Evolutionary conservation across 2,888 invertebrate species (phyloP), one percentile per base, ranked within the genome.

Genomic region (Ariolimax columbianus): DNA sequence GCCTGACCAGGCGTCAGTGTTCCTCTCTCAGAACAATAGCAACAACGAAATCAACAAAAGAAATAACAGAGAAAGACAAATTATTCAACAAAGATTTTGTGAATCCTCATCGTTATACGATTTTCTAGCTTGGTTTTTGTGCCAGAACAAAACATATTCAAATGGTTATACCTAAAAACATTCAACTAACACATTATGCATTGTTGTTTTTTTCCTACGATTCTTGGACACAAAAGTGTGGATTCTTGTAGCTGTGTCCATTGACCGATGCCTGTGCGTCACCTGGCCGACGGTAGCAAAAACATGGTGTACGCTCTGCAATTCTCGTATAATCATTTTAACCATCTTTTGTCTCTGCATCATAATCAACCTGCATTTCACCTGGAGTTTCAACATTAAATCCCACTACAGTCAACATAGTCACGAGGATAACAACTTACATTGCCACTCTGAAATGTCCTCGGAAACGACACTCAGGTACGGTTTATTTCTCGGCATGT

Each of bases 181-280:
- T n/a, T n/a, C n/a, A n/a, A n/a, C n/a, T n/a, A n/a, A n/a, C n/a
- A n/a, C n/a, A n/a, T n/a, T n/a, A n/a, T n/a, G n/a, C n/a, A n/a
- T n/a, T n/a, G n/a, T n/a, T n/a, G n/a, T n/a, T n/a, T n/a, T n/a
- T n/a, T n/a, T n/a, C n/a, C n/a, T n/a, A n/a, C n/a, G n/a, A n/a
- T n/a, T n/a, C n/a, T n/a, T n/a, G n/a, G n/a, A n/a, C n/a, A n/a
- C 83, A 38, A 86, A 92, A 47, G 92, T 92, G 0, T 93, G 93
- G 93, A 89, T 91, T 14, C 84, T 93, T 17, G 92, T 93, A 7
- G 89, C 91, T 0, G 92, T 93, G 38, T 93, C 92, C 14, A 82
- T 92, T 7, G 93, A 93, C 83, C 88, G 93, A 26, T 92, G 91
- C 83, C 81, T 93, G 19, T 91, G 89, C 26, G 92, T 93, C 0